Percentiles rank a stretch among this genome's conserved stretches.
Evolutionary conservation across 2,888 invertebrate species (phyloP).

Genomic region (Trichogramma evanescens): DNA sequence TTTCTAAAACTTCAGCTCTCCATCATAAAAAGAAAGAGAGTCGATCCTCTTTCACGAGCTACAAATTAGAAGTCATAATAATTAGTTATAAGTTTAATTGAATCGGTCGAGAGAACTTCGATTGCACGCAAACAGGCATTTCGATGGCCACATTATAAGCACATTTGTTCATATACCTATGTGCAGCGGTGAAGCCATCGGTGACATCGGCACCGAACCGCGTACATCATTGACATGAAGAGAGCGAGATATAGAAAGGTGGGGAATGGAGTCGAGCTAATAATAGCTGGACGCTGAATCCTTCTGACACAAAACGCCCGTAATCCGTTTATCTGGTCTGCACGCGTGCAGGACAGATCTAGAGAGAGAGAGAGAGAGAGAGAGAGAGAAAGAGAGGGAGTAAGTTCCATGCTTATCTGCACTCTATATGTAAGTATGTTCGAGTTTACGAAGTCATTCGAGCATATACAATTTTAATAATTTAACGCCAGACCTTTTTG

Average conservation of each 20-base stretch:
- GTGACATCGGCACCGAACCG: slow-evolving; percentile 42
- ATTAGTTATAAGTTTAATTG: slow-evolving; percentile 36
- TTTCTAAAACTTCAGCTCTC: too few species aligned
- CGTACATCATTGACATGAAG: slow-evolving; percentile 41
- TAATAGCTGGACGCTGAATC: slow-evolving; percentile 28
- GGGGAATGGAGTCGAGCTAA: slow-evolving; percentile 1
- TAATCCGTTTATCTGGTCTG: slow-evolving; percentile 48
- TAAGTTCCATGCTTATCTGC: slow-evolving; percentile 39
- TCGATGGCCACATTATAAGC: too few species aligned
- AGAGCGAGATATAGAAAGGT: slow-evolving; percentile 17
- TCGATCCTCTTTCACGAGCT: not conserved
- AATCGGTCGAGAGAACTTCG: slow-evolving; percentile 30
- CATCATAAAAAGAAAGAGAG: too few species aligned
- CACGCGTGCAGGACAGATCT: slow-evolving; percentile 38
- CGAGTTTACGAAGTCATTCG: too few species aligned
- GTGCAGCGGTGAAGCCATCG: slow-evolving; percentile 24
- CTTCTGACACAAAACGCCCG: slow-evolving; percentile 48
- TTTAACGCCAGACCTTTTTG: too few species aligned
- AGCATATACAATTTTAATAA: too few species aligned
- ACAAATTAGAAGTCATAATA: slow-evolving; percentile 39
- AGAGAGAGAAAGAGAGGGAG: slow-evolving; percentile 28
- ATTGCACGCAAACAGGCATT: too few species aligned
- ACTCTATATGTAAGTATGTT: slow-evolving; percentile 29
- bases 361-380: slow-evolving; percentile 13
- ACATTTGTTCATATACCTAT: not conserved